These are phyloP conservation scores for Mellilla xanthometata DNA, from an alignment of 2,888 invertebrate genomes.

Conservation along the genomic window DNA sequence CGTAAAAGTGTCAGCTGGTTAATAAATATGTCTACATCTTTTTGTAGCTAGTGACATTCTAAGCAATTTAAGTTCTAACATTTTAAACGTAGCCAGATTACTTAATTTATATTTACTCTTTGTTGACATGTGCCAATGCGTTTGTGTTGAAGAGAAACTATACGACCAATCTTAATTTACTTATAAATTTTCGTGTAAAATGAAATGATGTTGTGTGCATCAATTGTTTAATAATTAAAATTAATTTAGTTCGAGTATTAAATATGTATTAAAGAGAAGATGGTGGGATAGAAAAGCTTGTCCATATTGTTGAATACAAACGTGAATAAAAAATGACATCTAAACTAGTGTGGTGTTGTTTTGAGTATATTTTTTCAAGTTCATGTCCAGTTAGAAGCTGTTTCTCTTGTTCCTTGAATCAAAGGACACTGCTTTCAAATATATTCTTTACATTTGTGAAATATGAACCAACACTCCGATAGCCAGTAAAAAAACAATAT, in stretches of 20 bases:
- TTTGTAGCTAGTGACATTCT: too few relatives aligned
- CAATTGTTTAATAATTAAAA: constrained; percentile 49
- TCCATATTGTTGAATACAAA: too few relatives aligned
- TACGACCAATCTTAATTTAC: constrained; percentile 44
- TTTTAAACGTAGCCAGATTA: constrained; percentile 21
- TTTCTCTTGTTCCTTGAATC: too few relatives aligned
- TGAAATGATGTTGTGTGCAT: constrained; percentile 60
- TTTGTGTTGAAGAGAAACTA: constrained; percentile 40
- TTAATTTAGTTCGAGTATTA: constrained; percentile 70
- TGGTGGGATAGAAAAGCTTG: constrained; percentile 16
- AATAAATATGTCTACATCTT: too few relatives aligned
- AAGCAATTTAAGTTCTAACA: neutral
- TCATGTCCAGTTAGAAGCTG: too few relatives aligned
- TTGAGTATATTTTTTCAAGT: too few relatives aligned
- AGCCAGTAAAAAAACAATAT: neutral
- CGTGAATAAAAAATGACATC: too few relatives aligned
- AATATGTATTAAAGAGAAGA: constrained; percentile 28
- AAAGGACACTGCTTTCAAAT: too few relatives aligned
- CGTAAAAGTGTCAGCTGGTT: too few relatives aligned
- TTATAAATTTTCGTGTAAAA: constrained; percentile 43
- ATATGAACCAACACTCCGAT: too few relatives aligned
- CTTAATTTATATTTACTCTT: constrained; percentile 28
- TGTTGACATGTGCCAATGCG: constrained; percentile 55
- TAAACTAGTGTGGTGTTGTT: too few relatives aligned
- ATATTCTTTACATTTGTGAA: too few relatives aligned